These are phyloP conservation scores for Mesitornis unicolor DNA, from an alignment of 2,113 vertebrate genomes.

Conservation along the genomic window DNA sequence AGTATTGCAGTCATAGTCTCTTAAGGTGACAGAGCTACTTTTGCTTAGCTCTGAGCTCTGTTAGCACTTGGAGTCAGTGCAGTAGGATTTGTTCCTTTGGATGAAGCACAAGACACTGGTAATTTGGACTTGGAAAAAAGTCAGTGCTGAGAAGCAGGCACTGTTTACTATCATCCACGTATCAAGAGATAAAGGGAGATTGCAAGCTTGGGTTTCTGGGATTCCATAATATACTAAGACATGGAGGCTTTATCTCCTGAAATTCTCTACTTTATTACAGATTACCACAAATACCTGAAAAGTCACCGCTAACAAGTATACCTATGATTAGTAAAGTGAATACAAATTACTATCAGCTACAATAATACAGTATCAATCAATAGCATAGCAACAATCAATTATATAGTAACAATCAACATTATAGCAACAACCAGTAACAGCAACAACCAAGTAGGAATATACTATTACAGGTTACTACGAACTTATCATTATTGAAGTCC, in stretches of 20 bases:
- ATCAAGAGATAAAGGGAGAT: neutral
- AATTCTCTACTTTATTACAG: too few relatives aligned
- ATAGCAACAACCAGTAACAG: neutral
- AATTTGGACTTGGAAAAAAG: neutral
- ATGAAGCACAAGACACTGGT: neutral
- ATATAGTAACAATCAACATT: neutral
- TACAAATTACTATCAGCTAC: neutral
- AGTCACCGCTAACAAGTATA: neutral
- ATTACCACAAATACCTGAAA: neutral
- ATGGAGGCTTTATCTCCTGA: neutral
- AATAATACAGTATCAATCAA: neutral
- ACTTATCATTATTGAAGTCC: neutral
- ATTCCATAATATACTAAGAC: neutral
- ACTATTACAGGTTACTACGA: neutral
- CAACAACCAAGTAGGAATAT: neutral
- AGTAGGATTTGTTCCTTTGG: neutral
- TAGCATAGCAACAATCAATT: neutral
- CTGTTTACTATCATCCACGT: neutral
- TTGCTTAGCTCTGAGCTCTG: neutral
- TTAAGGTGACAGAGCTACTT: neutral
- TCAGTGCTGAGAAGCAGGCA: neutral
- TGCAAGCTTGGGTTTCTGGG: accelerated
- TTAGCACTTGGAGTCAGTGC: too few relatives aligned
- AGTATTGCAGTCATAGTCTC: neutral
- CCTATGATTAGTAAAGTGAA: neutral